Evolutionary conservation across 1,140 invertebrate species (phyloP).

Genomic region (Micrasema longulum): DNA sequence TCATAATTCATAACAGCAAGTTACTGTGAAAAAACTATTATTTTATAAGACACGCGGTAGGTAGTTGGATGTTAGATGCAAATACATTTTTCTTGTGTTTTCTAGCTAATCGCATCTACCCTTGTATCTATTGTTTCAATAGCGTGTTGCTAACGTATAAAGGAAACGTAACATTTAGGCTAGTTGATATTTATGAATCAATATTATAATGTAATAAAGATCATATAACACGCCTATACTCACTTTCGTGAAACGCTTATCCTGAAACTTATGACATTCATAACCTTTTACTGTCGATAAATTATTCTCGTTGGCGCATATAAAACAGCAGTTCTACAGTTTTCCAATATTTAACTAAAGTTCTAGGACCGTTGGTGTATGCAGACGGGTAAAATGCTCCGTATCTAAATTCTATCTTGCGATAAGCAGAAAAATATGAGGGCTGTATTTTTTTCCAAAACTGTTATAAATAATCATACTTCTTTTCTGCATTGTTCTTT

Average conservation of each 20-base stretch:
- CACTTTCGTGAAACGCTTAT: constrained; percentile 33
- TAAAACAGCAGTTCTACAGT: constrained; percentile 25
- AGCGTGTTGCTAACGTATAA: constrained; percentile 6
- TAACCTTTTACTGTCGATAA: constrained; percentile 33
- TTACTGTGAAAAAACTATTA: no score
- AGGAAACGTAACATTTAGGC: constrained; percentile 11
- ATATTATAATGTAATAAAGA: constrained; percentile 37
- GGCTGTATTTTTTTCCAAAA: no score
- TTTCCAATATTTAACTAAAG: constrained; percentile 20
- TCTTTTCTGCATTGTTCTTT: no score
- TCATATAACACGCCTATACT: constrained; percentile 22
- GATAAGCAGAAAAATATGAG: no score
- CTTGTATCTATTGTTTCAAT: background rate
- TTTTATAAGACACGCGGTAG: no score
- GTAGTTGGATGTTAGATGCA: no score
- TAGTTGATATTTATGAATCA: constrained; percentile 35
- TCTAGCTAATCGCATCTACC: background rate
- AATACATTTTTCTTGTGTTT: background rate
- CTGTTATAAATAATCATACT: no score
- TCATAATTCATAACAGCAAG: no score
- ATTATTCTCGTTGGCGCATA: constrained; percentile 11
- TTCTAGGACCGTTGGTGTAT: constrained; percentile 1
- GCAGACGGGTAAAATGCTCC: background rate
- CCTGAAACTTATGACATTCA: constrained; percentile 23
- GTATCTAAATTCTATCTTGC: no score